A percentile compares a stretch with the other conserved stretches of the same genome.
Conservation (phyloP, 2,797 vertebrate species). For the Trematomus bernacchii region DNA sequence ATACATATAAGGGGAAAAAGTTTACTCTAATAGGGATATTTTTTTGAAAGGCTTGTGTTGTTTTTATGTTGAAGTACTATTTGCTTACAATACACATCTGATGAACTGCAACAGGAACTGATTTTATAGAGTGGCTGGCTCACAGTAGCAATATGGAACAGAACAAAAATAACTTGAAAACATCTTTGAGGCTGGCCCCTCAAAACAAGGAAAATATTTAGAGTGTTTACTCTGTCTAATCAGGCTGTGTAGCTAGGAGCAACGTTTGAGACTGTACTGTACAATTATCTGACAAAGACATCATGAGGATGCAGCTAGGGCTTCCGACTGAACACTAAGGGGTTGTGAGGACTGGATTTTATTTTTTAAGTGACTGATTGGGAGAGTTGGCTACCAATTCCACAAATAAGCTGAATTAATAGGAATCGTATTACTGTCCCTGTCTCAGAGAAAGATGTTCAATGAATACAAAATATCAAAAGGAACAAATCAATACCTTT, state of each 20-base stretch:
- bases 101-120: conserved; percentile 29
- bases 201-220: conserved; percentile 46
- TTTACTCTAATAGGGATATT: conserved; percentile 47
- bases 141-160: conserved; percentile 47
- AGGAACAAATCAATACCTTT: conserved; percentile 56
- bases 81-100: conserved; percentile 26
- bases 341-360: conserved; percentile 26
- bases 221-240: conserved; percentile 44
- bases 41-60: conserved; percentile 42
- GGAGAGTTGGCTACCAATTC: conserved; percentile 18
- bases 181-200: conserved; percentile 78
- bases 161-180: conserved; percentile 26
- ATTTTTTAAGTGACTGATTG: neutral
- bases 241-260: conserved; percentile 43
- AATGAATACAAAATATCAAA: conserved; percentile 45
- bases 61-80: conserved; percentile 46
- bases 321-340: conserved; percentile 16
- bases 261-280: conserved; percentile 16
- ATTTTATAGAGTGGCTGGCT: conserved; percentile 63
- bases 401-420: conserved; percentile 32
- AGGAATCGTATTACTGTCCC: neutral
- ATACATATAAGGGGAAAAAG: conserved; percentile 26
- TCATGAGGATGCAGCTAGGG: conserved; percentile 1
- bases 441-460: conserved; percentile 21
- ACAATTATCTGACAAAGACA: conserved; percentile 15